Percentiles rank a stretch among this genome's conserved stretches.
Conservation (phyloP, 1,140 invertebrate genomes). For the Procambarus clarkii region DNA sequence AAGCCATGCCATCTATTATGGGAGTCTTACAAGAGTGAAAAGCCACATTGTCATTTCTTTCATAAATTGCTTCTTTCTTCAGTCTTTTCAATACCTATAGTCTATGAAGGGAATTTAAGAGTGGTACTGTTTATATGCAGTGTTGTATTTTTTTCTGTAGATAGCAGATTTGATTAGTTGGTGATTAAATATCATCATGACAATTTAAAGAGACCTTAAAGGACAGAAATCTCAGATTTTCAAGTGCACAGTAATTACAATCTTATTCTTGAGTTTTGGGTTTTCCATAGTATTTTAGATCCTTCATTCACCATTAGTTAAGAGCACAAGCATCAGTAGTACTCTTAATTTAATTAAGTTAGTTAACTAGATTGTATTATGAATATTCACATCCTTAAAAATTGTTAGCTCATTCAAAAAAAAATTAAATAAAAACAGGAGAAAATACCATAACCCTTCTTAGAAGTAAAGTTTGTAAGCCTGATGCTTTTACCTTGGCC, state of each 20-base stretch:
- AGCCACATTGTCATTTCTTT: not conserved
- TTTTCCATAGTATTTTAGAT: not conserved
- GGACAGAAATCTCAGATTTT: not conserved
- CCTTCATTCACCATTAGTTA: not conserved
- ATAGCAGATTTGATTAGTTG: not conserved
- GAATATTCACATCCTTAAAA: too few species aligned
- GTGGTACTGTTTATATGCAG: not conserved
- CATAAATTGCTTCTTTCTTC: too few species aligned
- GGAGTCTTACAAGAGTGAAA: not conserved
- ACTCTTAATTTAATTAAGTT: too few species aligned
- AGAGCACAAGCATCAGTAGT: not conserved
- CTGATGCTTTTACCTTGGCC: constrained; percentile 47
- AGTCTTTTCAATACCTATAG: too few species aligned
- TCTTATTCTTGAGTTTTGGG: not conserved
- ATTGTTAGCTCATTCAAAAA: too few species aligned
- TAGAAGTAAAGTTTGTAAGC: constrained; percentile 12
- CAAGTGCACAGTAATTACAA: not conserved
- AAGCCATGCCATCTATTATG: not conserved
- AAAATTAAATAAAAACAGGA: not conserved
- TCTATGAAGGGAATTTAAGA: too few species aligned
- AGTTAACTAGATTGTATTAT: too few species aligned
- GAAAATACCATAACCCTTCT: not conserved
- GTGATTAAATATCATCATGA: not conserved
- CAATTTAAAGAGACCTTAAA: not conserved
- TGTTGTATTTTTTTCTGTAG: not conserved